A percentile compares a stretch with the other conserved stretches of the same genome.
Conservation (phyloP, 2,888 invertebrate genomes). For the Tinea semifulvella region DNA sequence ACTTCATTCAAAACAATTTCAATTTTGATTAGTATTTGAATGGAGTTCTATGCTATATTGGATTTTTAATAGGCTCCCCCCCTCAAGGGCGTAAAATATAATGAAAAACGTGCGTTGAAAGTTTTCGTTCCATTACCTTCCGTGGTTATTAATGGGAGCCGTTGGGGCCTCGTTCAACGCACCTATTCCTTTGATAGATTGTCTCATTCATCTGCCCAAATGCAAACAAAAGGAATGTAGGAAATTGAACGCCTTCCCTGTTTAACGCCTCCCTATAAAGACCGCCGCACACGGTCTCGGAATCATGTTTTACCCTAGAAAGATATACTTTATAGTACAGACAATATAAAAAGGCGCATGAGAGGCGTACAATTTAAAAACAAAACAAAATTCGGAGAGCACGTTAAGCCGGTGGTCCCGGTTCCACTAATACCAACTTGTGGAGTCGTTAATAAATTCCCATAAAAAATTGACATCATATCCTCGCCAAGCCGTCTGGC, state of each 20-base stretch:
- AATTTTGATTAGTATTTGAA: constrained; percentile 11
- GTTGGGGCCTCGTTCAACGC: constrained; percentile 13
- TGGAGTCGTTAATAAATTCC: too few relatives aligned
- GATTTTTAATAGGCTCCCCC: constrained; percentile 13
- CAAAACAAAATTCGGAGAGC: too few relatives aligned
- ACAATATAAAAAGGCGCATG: too few relatives aligned
- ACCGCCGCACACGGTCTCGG: too few relatives aligned
- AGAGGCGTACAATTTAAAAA: too few relatives aligned
- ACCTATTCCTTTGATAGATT: constrained; percentile 32
- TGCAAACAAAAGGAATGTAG: constrained; percentile 32
- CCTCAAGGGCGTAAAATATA: constrained; percentile 21
- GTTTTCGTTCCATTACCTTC: constrained; percentile 40
- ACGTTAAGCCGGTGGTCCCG: too few relatives aligned
- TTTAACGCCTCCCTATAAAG: constrained; percentile 15
- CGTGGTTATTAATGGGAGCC: constrained; percentile 37
- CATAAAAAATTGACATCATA: too few relatives aligned
- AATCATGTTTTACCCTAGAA: too few relatives aligned
- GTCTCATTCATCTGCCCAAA: constrained; percentile 30
- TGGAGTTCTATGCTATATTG: constrained; percentile 8
- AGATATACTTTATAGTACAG: too few relatives aligned
- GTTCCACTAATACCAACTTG: too few relatives aligned
- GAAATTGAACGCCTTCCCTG: constrained; percentile 18
- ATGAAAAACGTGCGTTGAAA: constrained; percentile 57
- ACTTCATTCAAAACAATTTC: constrained; percentile 2
- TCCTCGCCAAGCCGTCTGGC: too few relatives aligned